A percentile compares a stretch with the other conserved stretches of the same genome.
Evolutionary conservation across 2,888 invertebrate species (phyloP).

Genomic region (Rhagium mordax): DNA sequence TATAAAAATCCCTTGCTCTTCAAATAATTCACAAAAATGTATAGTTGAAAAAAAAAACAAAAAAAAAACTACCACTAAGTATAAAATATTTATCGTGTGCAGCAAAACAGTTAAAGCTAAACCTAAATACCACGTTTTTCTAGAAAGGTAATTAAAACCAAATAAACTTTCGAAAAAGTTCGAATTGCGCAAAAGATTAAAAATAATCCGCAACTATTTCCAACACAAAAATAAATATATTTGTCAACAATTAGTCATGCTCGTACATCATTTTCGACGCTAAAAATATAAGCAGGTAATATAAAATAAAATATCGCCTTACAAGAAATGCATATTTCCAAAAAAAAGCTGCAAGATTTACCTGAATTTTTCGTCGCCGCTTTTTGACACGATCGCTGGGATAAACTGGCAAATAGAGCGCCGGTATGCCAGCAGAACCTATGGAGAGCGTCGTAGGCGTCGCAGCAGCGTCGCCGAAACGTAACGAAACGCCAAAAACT

Average conservation of each 20-base stretch:
- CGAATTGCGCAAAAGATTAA: slow-evolving; percentile 24
- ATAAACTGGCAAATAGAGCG: slow-evolving; percentile 54
- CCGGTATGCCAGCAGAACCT: slow-evolving; percentile 47
- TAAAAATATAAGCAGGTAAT: slow-evolving; percentile 20
- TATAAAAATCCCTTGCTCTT: too few relatives aligned
- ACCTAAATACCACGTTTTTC: too few relatives aligned
- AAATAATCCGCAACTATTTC: slow-evolving; percentile 25
- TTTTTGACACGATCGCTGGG: slow-evolving; percentile 63
- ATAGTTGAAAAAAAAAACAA: too few relatives aligned
- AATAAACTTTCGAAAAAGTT: neutral
- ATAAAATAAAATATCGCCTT: slow-evolving; percentile 20
- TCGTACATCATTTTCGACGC: slow-evolving; percentile 1
- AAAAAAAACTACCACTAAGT: too few relatives aligned
- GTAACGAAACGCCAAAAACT: slow-evolving; percentile 32
- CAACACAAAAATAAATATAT: slow-evolving; percentile 28
- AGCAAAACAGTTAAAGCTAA: too few relatives aligned
- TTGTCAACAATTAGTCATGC: slow-evolving; percentile 34
- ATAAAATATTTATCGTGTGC: too few relatives aligned
- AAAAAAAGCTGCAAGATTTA: slow-evolving; percentile 42
- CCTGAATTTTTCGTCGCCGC: slow-evolving; percentile 61
- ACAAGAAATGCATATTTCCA: slow-evolving; percentile 16
- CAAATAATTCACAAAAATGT: too few relatives aligned
- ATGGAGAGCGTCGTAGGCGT: slow-evolving; percentile 42
- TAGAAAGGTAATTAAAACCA: neutral
- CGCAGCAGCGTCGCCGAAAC: slow-evolving; percentile 35